A percentile compares a stretch with the other conserved stretches of the same genome.
These are phyloP conservation scores for Microcebus jonahi DNA, from an alignment of 2,113 vertebrate genomes.

Conservation along the genomic window DNA sequence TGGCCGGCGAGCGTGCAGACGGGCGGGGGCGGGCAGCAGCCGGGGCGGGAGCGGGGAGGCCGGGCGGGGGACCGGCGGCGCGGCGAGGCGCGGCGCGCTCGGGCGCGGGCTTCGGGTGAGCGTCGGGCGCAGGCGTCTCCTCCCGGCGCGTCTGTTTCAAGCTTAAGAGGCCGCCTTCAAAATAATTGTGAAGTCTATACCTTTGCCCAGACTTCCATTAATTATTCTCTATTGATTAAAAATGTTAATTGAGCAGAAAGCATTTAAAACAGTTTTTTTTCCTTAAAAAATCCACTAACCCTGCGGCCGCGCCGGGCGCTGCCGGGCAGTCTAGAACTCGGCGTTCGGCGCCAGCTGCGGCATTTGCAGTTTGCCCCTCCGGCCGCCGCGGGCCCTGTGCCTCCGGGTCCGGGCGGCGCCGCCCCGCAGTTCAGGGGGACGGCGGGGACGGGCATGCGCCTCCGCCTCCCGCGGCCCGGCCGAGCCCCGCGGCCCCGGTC, in stretches of 20 bases:
- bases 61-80: background rate
- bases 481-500: too few relatives aligned
- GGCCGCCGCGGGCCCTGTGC: background rate
- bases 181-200: background rate
- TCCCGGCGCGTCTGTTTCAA: background rate
- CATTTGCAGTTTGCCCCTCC: background rate
- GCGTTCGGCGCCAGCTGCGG: rapidly evolving
- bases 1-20: background rate
- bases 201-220: background rate
- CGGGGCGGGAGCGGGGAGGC: background rate
- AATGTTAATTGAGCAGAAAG: background rate
- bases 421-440: background rate
- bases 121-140: background rate
- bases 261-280: background rate
- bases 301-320: background rate
- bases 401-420: background rate
- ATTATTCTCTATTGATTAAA: background rate
- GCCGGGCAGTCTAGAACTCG: background rate
- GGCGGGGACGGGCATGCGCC: background rate
- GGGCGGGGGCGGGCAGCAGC: background rate
- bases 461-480: rapidly evolving
- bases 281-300: background rate
- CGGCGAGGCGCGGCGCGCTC: background rate
- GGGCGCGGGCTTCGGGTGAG: background rate
- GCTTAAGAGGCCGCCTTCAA: constrained; percentile 12